These are phyloP conservation scores for Aspidoscelis tigris DNA, from an alignment of 2,113 vertebrate species.

Conservation along the genomic window DNA sequence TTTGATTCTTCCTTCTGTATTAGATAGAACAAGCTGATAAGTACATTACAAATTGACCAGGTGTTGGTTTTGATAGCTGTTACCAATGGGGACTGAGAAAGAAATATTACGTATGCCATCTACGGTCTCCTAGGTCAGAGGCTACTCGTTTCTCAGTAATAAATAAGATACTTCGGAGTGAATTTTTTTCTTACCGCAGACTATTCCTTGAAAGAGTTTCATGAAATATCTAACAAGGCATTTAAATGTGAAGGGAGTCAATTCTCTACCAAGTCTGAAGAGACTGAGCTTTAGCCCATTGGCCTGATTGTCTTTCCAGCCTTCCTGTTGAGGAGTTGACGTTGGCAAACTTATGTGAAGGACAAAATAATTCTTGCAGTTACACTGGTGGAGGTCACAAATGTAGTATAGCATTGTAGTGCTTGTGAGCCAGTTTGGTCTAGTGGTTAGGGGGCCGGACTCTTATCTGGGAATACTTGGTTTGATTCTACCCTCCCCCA, in stretches of 20 bases:
- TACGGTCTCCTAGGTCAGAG: fast-evolving
- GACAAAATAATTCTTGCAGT: neutral
- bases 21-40: constrained; percentile 1
- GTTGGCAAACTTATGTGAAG: too few relatives aligned
- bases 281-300: neutral
- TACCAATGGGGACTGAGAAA: neutral
- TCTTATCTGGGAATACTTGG: too few relatives aligned
- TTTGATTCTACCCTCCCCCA: too few relatives aligned
- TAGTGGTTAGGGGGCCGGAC: too few relatives aligned
- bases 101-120: constrained; percentile 9
- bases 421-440: too few relatives aligned
- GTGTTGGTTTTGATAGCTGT: fast-evolving
- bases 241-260: neutral
- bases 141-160: fast-evolving
- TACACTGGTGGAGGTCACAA: neutral
- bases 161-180: neutral
- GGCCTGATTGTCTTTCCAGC: neutral
- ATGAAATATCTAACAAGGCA: neutral
- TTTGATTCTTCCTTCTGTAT: fast-evolving
- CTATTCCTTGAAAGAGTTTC: constrained; percentile 28
- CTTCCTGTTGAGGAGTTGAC: neutral
- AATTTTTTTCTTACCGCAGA: neutral
- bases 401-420: neutral
- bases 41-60: neutral
- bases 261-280: neutral